Base-by-base conservation (phyloP, 1,140 invertebrate genomes). In the Neodiprion virginianus region DNA sequence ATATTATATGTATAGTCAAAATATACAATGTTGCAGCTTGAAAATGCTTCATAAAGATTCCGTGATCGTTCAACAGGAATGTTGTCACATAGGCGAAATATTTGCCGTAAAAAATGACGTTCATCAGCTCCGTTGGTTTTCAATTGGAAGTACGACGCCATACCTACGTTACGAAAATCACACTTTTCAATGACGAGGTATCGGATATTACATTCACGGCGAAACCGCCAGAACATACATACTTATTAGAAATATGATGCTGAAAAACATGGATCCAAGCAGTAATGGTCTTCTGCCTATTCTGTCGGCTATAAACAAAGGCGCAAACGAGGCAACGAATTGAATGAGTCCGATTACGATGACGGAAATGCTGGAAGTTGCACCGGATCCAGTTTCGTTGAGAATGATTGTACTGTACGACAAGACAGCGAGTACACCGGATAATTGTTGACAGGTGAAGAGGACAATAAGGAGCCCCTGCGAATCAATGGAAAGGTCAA, bases 361-460 rank as follows among this genome's bases (percentile, higher is more conserved):
- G 48, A 93, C 89, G 10, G 89, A 85, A 75, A 89, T 88, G 72
- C 88, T 87, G 8, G 88, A 79, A 7, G 87, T 85, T 23, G 91
- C 76, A 0, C 84, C 82, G 7, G 86, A 87, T 70, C 91, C 90
- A 9, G 90, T 87, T 74, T 86, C 79, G 28, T 92, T 88, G 79
- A 95, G 94, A 79, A 95, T 95, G 67, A 90, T 89, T 72, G 94
- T 91, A 0, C 93, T 89, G 79, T 95, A 95, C 11, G 93, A 91
- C 77, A 93, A 91, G 23, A 95, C 89, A 0, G 92, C 92, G 71
- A 93, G 93, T 50, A 93, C 93, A 1, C 94, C 93, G 67, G 91
- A 93, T 71, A 94, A 89, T 80, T 95, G 93, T 81, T 96, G 94
- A 10, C 93, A 90, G 1, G 92, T 85, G 77, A 93, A 91, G 74